Percentiles rank a stretch among this genome's conserved stretches.
phyloP scores from a whole-genome alignment of 2,797 vertebrate genomes.

The Acanthurus leucopareius region DNA sequence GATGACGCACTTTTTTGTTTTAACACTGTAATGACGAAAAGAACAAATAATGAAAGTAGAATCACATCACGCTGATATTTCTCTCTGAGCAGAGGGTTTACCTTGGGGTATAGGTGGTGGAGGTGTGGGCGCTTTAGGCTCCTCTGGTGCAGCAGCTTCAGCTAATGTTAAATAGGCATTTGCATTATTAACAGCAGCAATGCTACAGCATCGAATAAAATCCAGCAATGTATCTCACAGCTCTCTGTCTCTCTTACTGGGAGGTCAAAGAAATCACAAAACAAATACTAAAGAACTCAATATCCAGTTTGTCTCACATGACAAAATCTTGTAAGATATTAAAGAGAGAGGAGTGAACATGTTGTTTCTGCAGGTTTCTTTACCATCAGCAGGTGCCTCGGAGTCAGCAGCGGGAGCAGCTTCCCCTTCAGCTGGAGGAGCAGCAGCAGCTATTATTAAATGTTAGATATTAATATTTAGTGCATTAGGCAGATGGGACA shows the following conservation, averaged over 20 bases:
- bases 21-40: neutral
- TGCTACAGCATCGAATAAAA: constrained; percentile 44
- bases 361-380: constrained; percentile 49
- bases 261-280: neutral
- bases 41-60: neutral
- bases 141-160: constrained; percentile 79
- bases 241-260: constrained; percentile 21
- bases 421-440: constrained; percentile 60
- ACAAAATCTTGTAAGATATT: neutral
- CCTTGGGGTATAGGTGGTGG: constrained; percentile 86
- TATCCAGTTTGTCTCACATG: constrained; percentile 6
- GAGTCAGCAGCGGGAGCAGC: constrained; percentile 64
- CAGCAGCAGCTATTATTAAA: constrained; percentile 67
- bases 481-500: constrained; percentile 35
- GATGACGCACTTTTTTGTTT: neutral
- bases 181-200: constrained; percentile 48
- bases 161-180: constrained; percentile 80
- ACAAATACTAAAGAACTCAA: neutral
- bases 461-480: constrained; percentile 68
- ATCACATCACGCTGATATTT: neutral
- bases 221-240: constrained; percentile 20
- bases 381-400: constrained; percentile 72
- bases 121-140: constrained; percentile 82
- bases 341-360: constrained; percentile 29
- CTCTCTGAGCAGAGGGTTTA: constrained; percentile 50